Conservation (phyloP, 2,888 invertebrate genomes). For the Drosophila neonasuta region DNA sequence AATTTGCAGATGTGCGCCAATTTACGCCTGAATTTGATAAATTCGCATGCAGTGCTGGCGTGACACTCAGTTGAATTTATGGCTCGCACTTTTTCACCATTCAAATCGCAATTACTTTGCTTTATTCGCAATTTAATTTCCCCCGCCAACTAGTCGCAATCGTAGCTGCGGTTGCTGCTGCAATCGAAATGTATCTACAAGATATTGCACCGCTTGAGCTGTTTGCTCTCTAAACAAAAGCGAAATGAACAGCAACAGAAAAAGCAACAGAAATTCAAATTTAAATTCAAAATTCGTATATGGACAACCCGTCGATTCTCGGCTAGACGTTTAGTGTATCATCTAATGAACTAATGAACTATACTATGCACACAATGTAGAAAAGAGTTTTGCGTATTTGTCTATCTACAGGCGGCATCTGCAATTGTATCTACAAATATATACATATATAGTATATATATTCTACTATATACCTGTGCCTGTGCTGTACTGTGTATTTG, state of each 20-base stretch:
- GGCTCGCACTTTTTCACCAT: conserved; percentile 74
- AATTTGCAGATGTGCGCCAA: conserved; percentile 75
- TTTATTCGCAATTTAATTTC: conserved; percentile 75
- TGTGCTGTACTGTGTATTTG: conserved; percentile 46
- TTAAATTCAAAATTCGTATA: conserved; percentile 6
- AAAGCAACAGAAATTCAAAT: conserved; percentile 17
- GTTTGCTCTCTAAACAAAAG: conserved; percentile 64
- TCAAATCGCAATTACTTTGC: conserved; percentile 79
- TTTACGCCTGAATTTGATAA: conserved; percentile 78
- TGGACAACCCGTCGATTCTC: conserved; percentile 17
- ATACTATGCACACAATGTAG: conserved; percentile 2
- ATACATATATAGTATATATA: neutral
- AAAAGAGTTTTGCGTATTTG: conserved; percentile 48
- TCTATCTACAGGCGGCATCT: conserved; percentile 35
- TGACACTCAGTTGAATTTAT: conserved; percentile 80
- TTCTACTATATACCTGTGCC: conserved; percentile 8
- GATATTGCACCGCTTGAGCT: conserved; percentile 49
- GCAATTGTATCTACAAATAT: conserved; percentile 10
- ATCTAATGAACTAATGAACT: conserved; percentile 14
- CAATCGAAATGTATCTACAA: conserved; percentile 32
- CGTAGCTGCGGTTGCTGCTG: conserved; percentile 3
- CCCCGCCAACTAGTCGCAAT: conserved; percentile 3
- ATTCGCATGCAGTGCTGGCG: conserved; percentile 76
- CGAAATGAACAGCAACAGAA: conserved; percentile 35
- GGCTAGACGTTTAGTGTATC: conserved; percentile 40